A percentile compares a stretch with the other conserved stretches of the same genome.
Conservation (phyloP, 1,140 invertebrate species). For the Drosophila setifemur region DNA sequence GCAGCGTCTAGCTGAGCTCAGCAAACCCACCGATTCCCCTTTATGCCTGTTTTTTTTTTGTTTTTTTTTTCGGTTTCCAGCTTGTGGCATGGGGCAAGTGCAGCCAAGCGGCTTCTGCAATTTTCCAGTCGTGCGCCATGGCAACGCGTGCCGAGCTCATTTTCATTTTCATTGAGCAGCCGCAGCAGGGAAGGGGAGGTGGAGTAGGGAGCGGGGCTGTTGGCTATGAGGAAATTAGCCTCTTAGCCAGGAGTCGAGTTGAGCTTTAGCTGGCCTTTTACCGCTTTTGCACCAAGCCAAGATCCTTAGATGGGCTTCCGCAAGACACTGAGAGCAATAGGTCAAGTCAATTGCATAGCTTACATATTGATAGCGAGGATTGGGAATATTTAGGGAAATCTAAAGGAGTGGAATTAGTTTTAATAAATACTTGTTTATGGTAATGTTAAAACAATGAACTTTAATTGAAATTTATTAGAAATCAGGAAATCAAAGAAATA, state of each 20-base stretch:
- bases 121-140: conserved; percentile 75
- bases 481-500: no score
- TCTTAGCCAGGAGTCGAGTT: conserved; percentile 16
- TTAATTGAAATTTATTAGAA: no score
- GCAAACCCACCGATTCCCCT: conserved; percentile 1
- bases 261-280: conserved; percentile 20
- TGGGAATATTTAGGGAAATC: no score
- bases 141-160: conserved; percentile 74
- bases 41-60: conserved; percentile 17
- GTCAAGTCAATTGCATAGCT: not conserved
- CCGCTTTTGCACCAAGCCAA: not conserved
- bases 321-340: conserved; percentile 1
- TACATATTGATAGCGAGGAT: no score
- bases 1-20: not conserved
- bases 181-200: not conserved
- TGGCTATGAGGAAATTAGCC: conserved; percentile 38
- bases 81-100: conserved; percentile 18
- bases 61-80: no score
- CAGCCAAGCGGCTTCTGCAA: conserved; percentile 72
- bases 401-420: no score
- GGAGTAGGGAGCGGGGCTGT: not conserved
- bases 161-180: conserved; percentile 70
- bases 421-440: no score
- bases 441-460: no score
- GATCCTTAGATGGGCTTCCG: not conserved